Conservation (phyloP, 2,113 vertebrate genomes). For the Nothoprocta perdicaria region DNA sequence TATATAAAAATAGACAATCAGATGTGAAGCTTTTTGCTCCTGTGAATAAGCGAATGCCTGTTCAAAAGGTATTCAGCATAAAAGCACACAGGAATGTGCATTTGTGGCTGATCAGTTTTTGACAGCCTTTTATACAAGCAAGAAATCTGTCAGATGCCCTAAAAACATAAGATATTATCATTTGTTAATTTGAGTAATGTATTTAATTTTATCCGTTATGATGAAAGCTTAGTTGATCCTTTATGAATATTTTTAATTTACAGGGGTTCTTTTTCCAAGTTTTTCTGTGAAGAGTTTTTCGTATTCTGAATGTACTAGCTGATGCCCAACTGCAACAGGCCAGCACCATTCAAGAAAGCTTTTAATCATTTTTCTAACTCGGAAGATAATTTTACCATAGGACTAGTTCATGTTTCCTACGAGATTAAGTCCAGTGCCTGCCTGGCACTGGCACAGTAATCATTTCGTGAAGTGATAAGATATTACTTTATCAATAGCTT, state of each 20-base stretch:
- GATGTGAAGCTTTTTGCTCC: neutral
- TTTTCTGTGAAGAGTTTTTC: neutral
- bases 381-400: neutral
- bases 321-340: neutral
- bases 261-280: neutral
- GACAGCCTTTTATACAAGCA: neutral
- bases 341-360: neutral
- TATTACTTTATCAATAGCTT: neutral
- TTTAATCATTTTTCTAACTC: neutral
- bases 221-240: neutral
- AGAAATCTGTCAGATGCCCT: neutral
- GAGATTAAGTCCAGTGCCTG: neutral
- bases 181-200: neutral
- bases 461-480: neutral
- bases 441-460: neutral
- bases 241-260: neutral
- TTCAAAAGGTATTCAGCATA: neutral
- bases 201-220: neutral
- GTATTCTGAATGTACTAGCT: neutral
- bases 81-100: fast-evolving
- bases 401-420: neutral
- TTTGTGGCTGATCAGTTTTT: neutral
- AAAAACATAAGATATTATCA: neutral
- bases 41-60: neutral
- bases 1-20: neutral